Base-by-base conservation (phyloP, 2,888 invertebrate species). In the Rhaphigaster nebulosa region DNA sequence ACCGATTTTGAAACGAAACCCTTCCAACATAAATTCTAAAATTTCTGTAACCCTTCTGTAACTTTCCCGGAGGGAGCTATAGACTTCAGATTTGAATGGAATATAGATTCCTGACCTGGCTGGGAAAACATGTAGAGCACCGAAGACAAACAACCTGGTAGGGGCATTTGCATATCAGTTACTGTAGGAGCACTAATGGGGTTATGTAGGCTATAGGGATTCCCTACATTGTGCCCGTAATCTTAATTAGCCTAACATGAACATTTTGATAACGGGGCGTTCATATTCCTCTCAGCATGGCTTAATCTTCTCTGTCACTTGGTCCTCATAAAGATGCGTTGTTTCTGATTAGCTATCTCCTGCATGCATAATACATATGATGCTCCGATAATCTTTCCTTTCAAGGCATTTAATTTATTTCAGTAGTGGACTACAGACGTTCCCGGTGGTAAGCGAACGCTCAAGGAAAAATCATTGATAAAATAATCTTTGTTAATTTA, bases 241-340 rank as follows among this genome's bases (percentile, higher is more conserved):
- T 76, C 70, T 76, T 76, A 76, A 76, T 76, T 76, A 76, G 70
- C 38, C 38, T 76, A 76, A 76, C 70, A 76, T 76, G 70, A 76
- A 76, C 70, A 76, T 76, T 76, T 76, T 76, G 70, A 76, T 76
- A 76, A 38, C 70, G 70, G 34, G 70, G 38, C 70, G 38, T 76
- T 76, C 34, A 76, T 76, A 76, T 76, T 76, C 70, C 70, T 76
- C 70, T 76, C 70, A 76, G 70, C 70, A 34, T 76, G 70, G 70
- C 70, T 76, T 76, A 76, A 76, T 76, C 70, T 76, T 76, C 70
- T 38, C 23, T 38, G 70, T 76, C 70, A 76, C 20, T 76, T 76
- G 70, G 20, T 6, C 20, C 70, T 76, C 70, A 76, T 76, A 76
- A 76, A 76, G 34, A 76, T 76, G 70, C 38, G 70, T 76, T 76